Conservation (phyloP, 2,797 vertebrate genomes). For the Carapus acus region DNA sequence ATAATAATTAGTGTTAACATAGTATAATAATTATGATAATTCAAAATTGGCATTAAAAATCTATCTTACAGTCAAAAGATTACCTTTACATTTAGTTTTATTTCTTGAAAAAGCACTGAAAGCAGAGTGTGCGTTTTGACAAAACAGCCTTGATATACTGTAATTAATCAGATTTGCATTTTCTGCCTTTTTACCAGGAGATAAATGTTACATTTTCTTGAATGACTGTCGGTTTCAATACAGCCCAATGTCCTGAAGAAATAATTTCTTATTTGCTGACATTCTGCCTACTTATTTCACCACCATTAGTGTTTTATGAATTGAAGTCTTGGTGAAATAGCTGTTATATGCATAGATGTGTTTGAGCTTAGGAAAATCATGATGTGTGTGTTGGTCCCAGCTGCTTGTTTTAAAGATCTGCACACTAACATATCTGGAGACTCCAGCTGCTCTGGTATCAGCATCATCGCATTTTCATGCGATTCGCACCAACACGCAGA, state of each 20-base stretch:
- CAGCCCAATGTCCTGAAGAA: conserved; percentile 8
- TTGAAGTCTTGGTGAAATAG: conserved; percentile 21
- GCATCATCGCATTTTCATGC: conserved; percentile 4
- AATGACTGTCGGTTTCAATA: no score
- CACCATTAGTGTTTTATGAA: conserved; percentile 27
- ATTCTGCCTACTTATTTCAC: conserved; percentile 31
- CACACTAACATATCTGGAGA: conserved; percentile 14
- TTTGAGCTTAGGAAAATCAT: conserved; percentile 14
- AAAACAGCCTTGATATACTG: no score
- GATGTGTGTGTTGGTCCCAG: conserved; percentile 10
- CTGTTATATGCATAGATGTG: conserved; percentile 39
- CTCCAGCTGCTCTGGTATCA: not conserved
- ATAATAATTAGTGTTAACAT: no score
- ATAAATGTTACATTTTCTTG: conserved; percentile 21
- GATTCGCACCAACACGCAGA: not conserved
- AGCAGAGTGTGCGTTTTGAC: no score
- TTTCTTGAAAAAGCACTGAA: no score
- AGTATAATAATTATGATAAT: no score
- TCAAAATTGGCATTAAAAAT: no score
- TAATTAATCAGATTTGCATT: conserved; percentile 8
- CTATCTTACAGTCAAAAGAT: no score
- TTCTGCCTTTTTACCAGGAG: conserved; percentile 15
- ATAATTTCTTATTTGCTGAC: conserved; percentile 22
- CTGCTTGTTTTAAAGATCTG: conserved; percentile 6
- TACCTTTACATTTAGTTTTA: no score